These are phyloP conservation scores for Cephalopachus bancanus DNA, from an alignment of 2,797 vertebrate genomes.

Conservation along the genomic window DNA sequence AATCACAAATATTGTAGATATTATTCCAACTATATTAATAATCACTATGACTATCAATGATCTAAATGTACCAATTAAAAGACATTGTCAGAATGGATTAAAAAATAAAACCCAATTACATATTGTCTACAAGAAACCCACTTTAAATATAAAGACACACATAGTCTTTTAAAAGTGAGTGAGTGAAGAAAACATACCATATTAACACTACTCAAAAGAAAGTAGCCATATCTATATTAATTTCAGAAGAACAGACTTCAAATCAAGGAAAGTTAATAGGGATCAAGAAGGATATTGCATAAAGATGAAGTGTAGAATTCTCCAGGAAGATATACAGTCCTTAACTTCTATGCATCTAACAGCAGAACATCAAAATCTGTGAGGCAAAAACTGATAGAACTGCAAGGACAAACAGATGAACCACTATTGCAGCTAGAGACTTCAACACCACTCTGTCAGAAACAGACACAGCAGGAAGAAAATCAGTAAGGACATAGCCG, in stretches of 20 bases:
- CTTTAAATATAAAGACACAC: neutral
- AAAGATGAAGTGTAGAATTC: neutral
- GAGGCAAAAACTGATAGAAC: neutral
- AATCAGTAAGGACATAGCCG: neutral
- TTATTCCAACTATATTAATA: neutral
- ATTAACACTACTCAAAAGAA: neutral
- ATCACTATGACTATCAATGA: neutral
- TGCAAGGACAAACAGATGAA: neutral
- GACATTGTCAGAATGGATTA: neutral
- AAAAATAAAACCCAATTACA: neutral
- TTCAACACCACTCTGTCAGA: neutral
- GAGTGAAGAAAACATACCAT: neutral
- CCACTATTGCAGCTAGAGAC: neutral
- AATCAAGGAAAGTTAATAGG: neutral
- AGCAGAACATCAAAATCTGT: neutral
- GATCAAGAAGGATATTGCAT: neutral
- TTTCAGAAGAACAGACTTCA: neutral
- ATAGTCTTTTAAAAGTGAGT: neutral
- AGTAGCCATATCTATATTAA: neutral
- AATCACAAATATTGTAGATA: neutral
- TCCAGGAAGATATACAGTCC: neutral
- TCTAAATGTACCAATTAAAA: neutral
- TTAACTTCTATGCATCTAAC: neutral
- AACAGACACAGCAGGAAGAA: neutral
- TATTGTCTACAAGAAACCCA: neutral